Evolutionary conservation across 2,797 vertebrate genomes (phyloP).

Genomic region (Coregonus sp.): DNA sequence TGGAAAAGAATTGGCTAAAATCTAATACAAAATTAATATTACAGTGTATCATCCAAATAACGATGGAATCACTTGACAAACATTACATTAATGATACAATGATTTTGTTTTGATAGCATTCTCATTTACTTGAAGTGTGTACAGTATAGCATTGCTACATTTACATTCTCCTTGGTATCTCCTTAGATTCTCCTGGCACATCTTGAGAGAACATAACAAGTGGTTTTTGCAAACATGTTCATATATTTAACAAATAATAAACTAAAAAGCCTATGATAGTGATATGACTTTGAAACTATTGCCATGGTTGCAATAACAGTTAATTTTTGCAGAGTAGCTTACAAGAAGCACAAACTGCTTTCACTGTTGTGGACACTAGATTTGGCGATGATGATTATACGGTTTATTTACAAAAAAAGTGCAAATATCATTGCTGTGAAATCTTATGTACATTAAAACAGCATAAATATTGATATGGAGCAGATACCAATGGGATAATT

Average conservation of each 20-base stretch:
- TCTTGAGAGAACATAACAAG: slow-evolving; percentile 5
- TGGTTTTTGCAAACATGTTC: slow-evolving; percentile 24
- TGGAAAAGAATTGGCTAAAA: slow-evolving; percentile 27
- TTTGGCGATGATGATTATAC: slow-evolving; percentile 39
- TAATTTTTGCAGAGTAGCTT: not conserved
- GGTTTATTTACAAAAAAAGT: slow-evolving; percentile 56
- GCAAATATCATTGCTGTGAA: slow-evolving; percentile 27
- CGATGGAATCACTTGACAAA: not conserved
- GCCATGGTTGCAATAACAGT: not conserved
- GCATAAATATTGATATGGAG: slow-evolving; percentile 39
- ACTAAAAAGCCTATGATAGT: not conserved
- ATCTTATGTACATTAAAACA: slow-evolving; percentile 38
- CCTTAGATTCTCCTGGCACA: slow-evolving; percentile 12
- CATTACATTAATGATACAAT: slow-evolving; percentile 14
- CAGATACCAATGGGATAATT: slow-evolving; percentile 8
- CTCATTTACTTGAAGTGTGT: slow-evolving; percentile 33
- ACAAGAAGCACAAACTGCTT: not conserved
- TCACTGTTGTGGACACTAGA: not conserved
- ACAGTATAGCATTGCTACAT: slow-evolving; percentile 35
- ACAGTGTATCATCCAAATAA: slow-evolving; percentile 26
- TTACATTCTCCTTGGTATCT: slow-evolving; percentile 3
- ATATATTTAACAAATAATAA: slow-evolving; percentile 21
- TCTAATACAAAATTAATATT: not conserved
- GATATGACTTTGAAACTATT: not conserved
- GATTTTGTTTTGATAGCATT: slow-evolving; percentile 8